Percentiles rank a stretch among this genome's conserved stretches.
Conservation (phyloP, 2,888 invertebrate genomes). For the Unio delphinus region DNA sequence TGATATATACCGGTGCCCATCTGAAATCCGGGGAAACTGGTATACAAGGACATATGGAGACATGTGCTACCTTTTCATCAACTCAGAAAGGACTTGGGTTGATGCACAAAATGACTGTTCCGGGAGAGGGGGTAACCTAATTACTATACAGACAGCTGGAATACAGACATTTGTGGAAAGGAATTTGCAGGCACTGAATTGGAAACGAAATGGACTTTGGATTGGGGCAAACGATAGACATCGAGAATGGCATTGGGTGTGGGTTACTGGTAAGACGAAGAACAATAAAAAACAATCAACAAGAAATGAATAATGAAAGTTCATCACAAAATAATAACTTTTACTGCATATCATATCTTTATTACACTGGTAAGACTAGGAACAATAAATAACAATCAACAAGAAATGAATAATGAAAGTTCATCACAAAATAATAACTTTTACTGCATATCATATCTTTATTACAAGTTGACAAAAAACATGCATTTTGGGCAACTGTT, state of each 20-base stretch:
- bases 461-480: no score
- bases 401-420: no score
- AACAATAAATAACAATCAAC: no score
- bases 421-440: no score
- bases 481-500: no score
- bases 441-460: no score
- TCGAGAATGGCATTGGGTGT: conserved; percentile 54
- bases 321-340: no score
- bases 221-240: conserved; percentile 60
- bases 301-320: no score
- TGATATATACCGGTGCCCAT: conserved; percentile 16
- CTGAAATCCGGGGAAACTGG: conserved; percentile 6
- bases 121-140: conserved; percentile 45
- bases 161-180: conserved; percentile 41
- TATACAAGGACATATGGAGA: conserved; percentile 12
- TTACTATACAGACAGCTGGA: conserved; percentile 38
- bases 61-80: conserved; percentile 53
- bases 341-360: no score
- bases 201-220: conserved; percentile 61
- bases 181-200: conserved; percentile 32
- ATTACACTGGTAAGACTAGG: conserved; percentile 35
- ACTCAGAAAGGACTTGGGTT: conserved; percentile 45
- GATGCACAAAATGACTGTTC: conserved; percentile 45
- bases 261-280: conserved; percentile 51
- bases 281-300: no score